Percentiles rank a stretch among this genome's conserved stretches.
phyloP scores from a whole-genome alignment of 2,113 vertebrate genomes.

The Bambusicola thoracicus region DNA sequence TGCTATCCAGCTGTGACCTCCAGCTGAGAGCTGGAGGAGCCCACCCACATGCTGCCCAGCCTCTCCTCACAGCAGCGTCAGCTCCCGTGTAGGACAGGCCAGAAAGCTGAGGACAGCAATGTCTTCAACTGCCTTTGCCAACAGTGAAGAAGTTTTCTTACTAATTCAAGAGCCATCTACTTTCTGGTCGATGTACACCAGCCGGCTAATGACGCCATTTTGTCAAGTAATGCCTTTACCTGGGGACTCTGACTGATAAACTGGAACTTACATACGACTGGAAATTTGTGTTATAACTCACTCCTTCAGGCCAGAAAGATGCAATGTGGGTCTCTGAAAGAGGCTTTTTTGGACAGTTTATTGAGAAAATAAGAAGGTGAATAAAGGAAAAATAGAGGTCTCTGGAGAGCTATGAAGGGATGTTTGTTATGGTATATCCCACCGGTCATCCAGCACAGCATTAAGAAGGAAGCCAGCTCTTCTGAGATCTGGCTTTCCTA shows the following conservation, averaged over 20 bases:
- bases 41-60: rapidly evolving
- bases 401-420: neutral
- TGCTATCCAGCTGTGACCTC: neutral
- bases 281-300: neutral
- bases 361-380: neutral
- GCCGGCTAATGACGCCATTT: neutral
- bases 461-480: neutral
- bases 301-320: neutral
- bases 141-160: neutral
- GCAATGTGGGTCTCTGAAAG: neutral
- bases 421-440: neutral
- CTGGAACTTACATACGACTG: neutral
- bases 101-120: neutral
- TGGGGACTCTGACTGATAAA: neutral
- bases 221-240: neutral
- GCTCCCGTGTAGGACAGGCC: neutral
- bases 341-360: too few species aligned
- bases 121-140: neutral
- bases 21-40: neutral
- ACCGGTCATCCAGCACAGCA: neutral
- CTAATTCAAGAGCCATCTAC: neutral
- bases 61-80: neutral
- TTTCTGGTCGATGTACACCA: neutral
- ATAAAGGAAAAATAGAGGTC: neutral
- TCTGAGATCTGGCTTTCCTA: neutral